These are phyloP conservation scores for Enchytraeus crypticus DNA, from an alignment of 2,888 invertebrate genomes.

Conservation along the genomic window DNA sequence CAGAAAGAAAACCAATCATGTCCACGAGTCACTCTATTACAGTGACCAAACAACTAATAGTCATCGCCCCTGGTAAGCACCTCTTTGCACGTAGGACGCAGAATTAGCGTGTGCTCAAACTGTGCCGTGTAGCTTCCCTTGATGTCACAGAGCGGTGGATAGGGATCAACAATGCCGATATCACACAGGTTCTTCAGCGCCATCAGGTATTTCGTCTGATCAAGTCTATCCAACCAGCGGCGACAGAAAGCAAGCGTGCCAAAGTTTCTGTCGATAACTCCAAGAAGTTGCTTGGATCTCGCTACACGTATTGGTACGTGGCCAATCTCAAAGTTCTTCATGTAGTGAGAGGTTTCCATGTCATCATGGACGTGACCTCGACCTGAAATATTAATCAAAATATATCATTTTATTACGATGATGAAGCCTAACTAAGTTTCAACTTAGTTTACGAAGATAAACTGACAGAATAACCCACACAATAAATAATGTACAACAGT, in stretches of 20 bases:
- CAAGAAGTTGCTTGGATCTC: constrained; percentile 75
- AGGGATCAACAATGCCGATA: constrained; percentile 92
- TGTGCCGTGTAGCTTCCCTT: constrained; percentile 98
- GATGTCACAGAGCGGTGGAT: constrained; percentile 93
- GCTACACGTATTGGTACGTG: constrained; percentile 62
- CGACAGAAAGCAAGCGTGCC: constrained; percentile 96
- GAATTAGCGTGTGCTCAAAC: constrained; percentile 94
- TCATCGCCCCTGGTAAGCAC: constrained; percentile 92
- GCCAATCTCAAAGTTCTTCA: constrained; percentile 90
- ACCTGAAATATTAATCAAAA: no score
- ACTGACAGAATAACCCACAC: no score
- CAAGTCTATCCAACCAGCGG: constrained; percentile 93
- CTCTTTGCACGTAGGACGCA: constrained; percentile 96
- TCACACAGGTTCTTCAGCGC: constrained; percentile 96
- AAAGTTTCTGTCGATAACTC: constrained; percentile 90
- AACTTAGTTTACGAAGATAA: no score
- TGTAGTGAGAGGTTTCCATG: constrained; percentile 98
- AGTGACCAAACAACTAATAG: no score
- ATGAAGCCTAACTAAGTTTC: no score
- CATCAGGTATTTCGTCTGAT: constrained; percentile 95
- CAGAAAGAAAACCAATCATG: no score
- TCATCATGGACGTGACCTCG: constrained; percentile 86
- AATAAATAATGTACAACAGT: no score
- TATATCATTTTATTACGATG: no score
- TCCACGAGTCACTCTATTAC: no score